Evolutionary conservation across 1,140 invertebrate genomes (phyloP), one percentile per base, ranked within the genome.

Genomic region (Drosophila navojoa): DNA sequence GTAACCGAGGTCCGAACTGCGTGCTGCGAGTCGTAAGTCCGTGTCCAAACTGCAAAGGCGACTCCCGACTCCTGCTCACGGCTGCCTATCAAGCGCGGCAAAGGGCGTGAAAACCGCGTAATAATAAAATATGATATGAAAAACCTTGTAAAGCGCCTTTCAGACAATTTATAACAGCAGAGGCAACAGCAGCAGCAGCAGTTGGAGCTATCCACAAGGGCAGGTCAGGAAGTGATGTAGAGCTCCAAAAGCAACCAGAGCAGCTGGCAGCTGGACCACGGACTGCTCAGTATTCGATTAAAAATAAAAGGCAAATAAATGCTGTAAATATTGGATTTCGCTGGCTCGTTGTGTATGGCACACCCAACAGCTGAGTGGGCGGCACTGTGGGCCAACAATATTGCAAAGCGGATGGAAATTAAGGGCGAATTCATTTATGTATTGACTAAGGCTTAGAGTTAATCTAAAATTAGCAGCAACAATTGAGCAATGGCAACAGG

Each of bases 101-200:
- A 60, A 62, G 77, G 70, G 76, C 76, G 77, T 59, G 77, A 79
- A 79, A 79, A 79, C 76, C 77, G 77, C 76, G 77, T 79, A 79
- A 79, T 79, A 79, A 79, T 79, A 79, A 79, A 79, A 79, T 79
- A 79, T 79, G 76, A 79, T 79, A 79, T 64, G 71, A 79, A 79
- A 79, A 79, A 74, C 77, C 71, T 79, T 79, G 77, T 79, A 79
- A 79, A 79, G 76, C 76, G 77, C 78, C 76, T 79, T 79, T 79
- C 76, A 79, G 76, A 79, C 77, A 79, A 79, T 79, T 79, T 79
- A 79, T 79, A 79, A 62, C 70, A 54, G 70, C 76, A 73, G 47
- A 63, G 45, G 42, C 62, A 66, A n/a, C 40, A 57, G 49, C 49
- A 22, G 1, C 45, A 50, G 38, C 11, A 52, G 66, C 58, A 60